Percentiles rank a stretch among this genome's conserved stretches.
phyloP scores from a whole-genome alignment of 2,113 vertebrate species.

The Speoplatyrhinus poulsoni region DNA sequence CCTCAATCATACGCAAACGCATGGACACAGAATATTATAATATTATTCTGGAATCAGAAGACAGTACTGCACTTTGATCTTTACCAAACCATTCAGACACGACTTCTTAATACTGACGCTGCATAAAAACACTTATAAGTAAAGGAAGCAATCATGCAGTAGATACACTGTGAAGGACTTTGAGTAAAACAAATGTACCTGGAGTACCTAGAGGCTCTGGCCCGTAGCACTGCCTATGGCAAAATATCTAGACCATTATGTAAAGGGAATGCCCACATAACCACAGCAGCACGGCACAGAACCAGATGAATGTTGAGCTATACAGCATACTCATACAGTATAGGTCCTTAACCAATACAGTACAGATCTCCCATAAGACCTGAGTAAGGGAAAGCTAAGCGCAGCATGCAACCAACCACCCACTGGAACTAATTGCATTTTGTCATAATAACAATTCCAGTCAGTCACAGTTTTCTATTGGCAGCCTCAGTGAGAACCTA shows the following conservation, averaged over 20 bases:
- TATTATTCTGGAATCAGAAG: neutral
- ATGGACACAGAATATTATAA: conserved; percentile 1
- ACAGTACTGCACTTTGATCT: neutral
- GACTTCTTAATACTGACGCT: no score
- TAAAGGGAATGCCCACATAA: neutral
- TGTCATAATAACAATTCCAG: conserved; percentile 34
- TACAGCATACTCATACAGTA: neutral
- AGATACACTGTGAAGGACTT: neutral
- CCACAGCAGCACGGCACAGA: neutral
- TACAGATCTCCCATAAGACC: conserved; percentile 23
- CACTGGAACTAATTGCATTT: conserved; percentile 57
- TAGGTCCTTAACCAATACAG: conserved; percentile 35
- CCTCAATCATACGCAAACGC: neutral
- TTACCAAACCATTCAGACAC: neutral
- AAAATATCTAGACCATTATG: neutral
- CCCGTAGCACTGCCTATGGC: conserved; percentile 26
- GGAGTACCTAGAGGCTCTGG: conserved; percentile 1
- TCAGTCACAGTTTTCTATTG: conserved; percentile 48
- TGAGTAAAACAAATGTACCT: neutral
- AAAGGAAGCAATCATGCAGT: no score
- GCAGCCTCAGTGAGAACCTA: conserved; percentile 28
- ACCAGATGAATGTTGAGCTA: conserved; percentile 3
- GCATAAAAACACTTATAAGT: no score
- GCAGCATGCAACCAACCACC: conserved; percentile 39
- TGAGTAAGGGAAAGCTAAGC: conserved; percentile 14